Evolutionary conservation across 2,888 invertebrate genomes (phyloP).

Genomic region (Frankliniella intonsa): DNA sequence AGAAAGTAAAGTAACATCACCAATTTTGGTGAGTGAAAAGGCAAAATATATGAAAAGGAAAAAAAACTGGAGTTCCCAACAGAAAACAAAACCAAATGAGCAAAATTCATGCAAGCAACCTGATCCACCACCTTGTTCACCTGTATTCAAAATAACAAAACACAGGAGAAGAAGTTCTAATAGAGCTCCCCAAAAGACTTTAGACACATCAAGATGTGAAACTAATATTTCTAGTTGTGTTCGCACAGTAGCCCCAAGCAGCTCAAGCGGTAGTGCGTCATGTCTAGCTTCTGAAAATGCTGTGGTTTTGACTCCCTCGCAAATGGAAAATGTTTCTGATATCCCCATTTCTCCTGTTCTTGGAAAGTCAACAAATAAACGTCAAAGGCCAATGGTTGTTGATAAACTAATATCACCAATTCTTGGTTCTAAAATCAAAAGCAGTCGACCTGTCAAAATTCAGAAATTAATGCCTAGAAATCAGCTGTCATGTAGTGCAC

Average conservation of each 20-base stretch:
- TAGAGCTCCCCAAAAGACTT: neutral
- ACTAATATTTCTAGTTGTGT: too few relatives aligned
- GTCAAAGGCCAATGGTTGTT: neutral
- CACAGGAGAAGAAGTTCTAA: neutral
- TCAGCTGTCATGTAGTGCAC: too few relatives aligned
- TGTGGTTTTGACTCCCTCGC: too few relatives aligned
- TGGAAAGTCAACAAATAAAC: neutral
- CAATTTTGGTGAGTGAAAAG: conserved; percentile 6
- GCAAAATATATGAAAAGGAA: neutral
- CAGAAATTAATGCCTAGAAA: too few relatives aligned
- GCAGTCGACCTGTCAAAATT: neutral
- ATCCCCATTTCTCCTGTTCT: neutral
- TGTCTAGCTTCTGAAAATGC: too few relatives aligned
- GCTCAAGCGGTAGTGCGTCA: too few relatives aligned
- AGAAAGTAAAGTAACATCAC: neutral
- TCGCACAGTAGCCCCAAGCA: too few relatives aligned
- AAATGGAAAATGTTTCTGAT: neutral
- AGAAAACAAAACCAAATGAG: neutral
- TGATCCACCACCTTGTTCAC: neutral
- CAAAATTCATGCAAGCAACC: neutral
- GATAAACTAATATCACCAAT: neutral
- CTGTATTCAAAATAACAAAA: neutral
- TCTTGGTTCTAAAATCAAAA: neutral
- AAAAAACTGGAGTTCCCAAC: neutral
- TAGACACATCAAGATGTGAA: too few relatives aligned